Evolutionary conservation across 1,140 invertebrate species (phyloP).

Genomic region (Eueides isabella): DNA sequence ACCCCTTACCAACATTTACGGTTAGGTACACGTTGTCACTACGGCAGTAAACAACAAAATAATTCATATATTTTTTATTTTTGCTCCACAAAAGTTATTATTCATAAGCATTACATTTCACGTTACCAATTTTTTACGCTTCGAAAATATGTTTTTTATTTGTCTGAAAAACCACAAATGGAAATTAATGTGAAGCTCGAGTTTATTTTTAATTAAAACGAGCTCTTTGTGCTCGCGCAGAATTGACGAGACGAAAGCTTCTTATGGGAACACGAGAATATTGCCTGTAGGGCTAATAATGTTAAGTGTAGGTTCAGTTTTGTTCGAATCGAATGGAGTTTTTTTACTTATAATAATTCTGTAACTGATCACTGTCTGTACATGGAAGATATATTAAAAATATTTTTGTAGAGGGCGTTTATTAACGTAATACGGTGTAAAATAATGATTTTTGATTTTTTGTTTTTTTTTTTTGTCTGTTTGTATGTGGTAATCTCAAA

Average conservation of each 20-base stretch:
- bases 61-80: not conserved
- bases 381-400: too few species aligned
- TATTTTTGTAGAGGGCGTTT: too few species aligned
- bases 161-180: conserved; percentile 15
- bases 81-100: not conserved
- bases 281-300: not conserved
- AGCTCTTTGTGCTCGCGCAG: not conserved
- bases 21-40: too few species aligned
- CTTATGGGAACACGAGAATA: not conserved
- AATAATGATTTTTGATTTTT: too few species aligned
- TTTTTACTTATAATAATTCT: too few species aligned
- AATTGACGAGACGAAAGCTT: conserved; percentile 11
- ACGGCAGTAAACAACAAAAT: too few species aligned
- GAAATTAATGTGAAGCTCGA: conserved; percentile 11
- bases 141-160: conserved; percentile 10
- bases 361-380: too few species aligned
- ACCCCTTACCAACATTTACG: too few species aligned
- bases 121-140: conserved; percentile 8
- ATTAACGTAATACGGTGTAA: too few species aligned
- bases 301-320: not conserved
- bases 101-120: not conserved
- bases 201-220: conserved; percentile 21
- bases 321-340: not conserved
- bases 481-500: too few species aligned
- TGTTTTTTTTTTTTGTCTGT: too few species aligned